phyloP scores from a whole-genome alignment of 2,888 invertebrate genomes.

The Sphecodes monilicornis region DNA sequence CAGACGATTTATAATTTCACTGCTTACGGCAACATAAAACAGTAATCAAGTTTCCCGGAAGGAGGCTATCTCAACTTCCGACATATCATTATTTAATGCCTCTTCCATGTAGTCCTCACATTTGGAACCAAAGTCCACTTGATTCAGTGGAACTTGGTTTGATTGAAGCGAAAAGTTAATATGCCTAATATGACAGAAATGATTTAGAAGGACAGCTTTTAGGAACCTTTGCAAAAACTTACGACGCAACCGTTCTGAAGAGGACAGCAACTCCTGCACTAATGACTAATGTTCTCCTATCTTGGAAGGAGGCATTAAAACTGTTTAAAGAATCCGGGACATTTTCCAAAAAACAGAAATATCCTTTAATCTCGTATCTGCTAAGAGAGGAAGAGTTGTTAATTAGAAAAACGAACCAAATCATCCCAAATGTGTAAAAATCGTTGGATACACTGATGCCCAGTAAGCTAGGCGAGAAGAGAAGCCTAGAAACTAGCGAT shows the following conservation, averaged over 20 bases:
- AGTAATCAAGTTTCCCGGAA: slow-evolving; percentile 10
- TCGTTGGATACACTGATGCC: too few species aligned
- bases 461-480: too few species aligned
- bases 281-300: neutral
- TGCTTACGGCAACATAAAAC: neutral
- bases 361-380: too few species aligned
- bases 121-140: slow-evolving; percentile 10
- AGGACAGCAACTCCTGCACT: neutral
- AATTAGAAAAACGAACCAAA: too few species aligned
- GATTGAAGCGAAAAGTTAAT: neutral
- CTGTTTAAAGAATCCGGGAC: neutral
- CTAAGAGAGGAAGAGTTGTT: too few species aligned
- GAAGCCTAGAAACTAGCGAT: neutral
- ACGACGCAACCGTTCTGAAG: neutral
- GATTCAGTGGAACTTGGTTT: too few species aligned
- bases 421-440: too few species aligned
- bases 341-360: neutral
- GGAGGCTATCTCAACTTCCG: slow-evolving; percentile 8
- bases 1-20: neutral
- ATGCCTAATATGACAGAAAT: neutral
- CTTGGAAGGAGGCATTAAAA: slow-evolving; percentile 11
- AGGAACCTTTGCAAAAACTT: neutral
- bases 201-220: neutral
- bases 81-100: neutral
- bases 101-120: slow-evolving; percentile 6